These are phyloP conservation scores for Drosophila testacea DNA, from an alignment of 2,888 invertebrate species.

Conservation along the genomic window DNA sequence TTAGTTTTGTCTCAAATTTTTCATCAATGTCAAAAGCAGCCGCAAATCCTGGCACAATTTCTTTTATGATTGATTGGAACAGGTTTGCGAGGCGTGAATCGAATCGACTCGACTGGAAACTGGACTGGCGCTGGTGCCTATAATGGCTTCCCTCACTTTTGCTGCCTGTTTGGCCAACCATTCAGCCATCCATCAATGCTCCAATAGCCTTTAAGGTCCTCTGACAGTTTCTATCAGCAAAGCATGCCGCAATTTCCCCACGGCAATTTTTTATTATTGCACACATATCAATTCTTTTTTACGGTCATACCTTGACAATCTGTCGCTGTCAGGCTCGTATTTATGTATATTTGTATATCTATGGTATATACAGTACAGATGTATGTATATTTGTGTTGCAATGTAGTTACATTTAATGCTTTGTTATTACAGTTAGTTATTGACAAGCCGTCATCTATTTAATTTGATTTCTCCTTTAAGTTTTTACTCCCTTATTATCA, in stretches of 20 bases:
- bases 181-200: conserved; percentile 55
- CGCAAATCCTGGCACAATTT: conserved; percentile 38
- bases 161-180: conserved; percentile 18
- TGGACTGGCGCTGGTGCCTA: neutral
- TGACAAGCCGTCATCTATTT: conserved; percentile 1
- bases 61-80: conserved; percentile 57
- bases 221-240: conserved; percentile 56
- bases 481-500: neutral
- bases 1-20: conserved; percentile 14
- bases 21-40: conserved; percentile 35
- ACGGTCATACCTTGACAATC: conserved; percentile 29
- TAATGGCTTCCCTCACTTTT: conserved; percentile 8
- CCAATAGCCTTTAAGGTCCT: conserved; percentile 17
- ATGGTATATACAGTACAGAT: neutral
- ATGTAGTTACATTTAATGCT: conserved; percentile 17
- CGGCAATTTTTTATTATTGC: conserved; percentile 26
- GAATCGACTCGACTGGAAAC: neutral
- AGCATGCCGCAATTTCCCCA: conserved; percentile 27
- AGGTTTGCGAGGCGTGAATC: conserved; percentile 42
- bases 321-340: conserved; percentile 12
- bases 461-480: neutral
- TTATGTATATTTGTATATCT: neutral
- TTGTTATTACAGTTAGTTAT: conserved; percentile 1
- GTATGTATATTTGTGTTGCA: neutral
- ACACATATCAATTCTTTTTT: conserved; percentile 47